Evolutionary conservation across 2,888 invertebrate genomes (phyloP), one percentile per base, ranked within the genome.

Genomic region (Agonopterix alstromeriana): DNA sequence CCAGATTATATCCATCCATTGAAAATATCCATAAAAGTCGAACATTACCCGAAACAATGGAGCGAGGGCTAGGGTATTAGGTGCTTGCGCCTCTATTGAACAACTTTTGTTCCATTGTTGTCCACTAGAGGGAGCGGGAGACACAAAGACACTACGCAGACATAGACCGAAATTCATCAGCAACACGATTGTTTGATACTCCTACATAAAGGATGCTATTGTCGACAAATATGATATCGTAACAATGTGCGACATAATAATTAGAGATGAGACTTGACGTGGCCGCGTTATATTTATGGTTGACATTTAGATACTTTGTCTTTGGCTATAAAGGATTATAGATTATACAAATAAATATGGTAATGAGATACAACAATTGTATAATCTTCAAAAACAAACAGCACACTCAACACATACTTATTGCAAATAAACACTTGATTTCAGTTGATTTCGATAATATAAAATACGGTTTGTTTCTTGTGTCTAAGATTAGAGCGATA

Each of bases 1-100:
- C 70, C 73, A 81, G 85, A 87, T 86, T 86, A 86, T 79, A 78
- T 79, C 82, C 78, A 85, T 83, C 84, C 82, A 86, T 87, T 86
- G 86, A 85, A 87, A 88, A 86, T 86, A 87, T 88, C 87, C 85
- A 88, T 87, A 88, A 88, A 88, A 88, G 85, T 88, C 82, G 86
- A 87, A 87, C 86, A 87, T 86, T 85, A 86, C 73, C 81, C 86
- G 79, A 88, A 87, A 88, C 87, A 87, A 88, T 77, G 81, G 84
- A 47, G 80, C 77, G 85, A 74, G 82, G 85, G 85, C 77, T 70
- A 75, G 79, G 82, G 87, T 82, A 86, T 87, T 88, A 87, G 87
- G 86, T 86, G 86, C 85, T 77, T 82, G 84, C 77, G 84, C 75
- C 65, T 70, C 80, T 78, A 86, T 87, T 87, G 82, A 87, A 85